Conservation (phyloP, 2,113 vertebrate genomes). For the Zosterops lateralis region DNA sequence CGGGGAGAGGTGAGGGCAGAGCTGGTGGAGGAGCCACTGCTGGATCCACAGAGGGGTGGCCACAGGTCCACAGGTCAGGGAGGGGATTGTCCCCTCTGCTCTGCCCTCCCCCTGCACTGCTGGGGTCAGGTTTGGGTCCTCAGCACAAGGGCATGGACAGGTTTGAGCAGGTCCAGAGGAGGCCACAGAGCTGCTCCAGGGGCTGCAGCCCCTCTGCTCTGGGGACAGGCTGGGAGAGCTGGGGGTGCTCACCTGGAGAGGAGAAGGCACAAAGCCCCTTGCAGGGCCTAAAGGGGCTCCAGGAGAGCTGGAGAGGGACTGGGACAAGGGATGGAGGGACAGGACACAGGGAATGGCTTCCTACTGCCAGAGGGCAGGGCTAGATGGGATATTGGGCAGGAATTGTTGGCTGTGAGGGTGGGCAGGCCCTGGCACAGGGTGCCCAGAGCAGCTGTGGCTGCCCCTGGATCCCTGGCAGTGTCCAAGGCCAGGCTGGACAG, state of each 20-base stretch:
- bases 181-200: fast-evolving
- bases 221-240: neutral
- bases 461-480: neutral
- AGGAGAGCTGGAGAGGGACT: neutral
- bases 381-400: neutral
- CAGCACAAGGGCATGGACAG: neutral
- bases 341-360: neutral
- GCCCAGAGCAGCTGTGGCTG: neutral
- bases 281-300: neutral
- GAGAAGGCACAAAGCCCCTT: neutral
- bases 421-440: fast-evolving
- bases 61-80: neutral
- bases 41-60: neutral
- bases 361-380: neutral
- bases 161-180: neutral
- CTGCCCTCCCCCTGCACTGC: neutral
- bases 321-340: neutral
- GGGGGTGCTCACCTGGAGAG: neutral
- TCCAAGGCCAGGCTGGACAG: neutral
- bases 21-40: neutral
- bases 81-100: neutral
- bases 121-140: neutral
- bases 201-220: neutral
- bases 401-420: neutral
- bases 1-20: neutral